Base-by-base conservation (phyloP, 2,888 invertebrate species). In the Carcina quercana region DNA sequence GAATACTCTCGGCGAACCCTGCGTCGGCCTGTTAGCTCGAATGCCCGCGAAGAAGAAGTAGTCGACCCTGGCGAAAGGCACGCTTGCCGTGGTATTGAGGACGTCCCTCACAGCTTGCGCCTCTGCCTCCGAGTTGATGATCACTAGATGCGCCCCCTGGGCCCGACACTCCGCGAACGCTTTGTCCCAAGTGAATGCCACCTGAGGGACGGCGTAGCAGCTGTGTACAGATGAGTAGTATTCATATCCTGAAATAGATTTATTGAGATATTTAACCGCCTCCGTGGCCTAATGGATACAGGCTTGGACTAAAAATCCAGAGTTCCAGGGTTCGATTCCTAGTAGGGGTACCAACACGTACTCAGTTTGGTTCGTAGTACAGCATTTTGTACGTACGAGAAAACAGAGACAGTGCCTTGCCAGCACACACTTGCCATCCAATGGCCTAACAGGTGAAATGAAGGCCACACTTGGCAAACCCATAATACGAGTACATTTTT, bases 31-130 rank as follows among this genome's bases (percentile, higher is more conserved):
- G 1, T 47, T 34, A 0, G 78, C 71, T 41, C 74, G 54, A 27
- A 64, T 54, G 1, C 78, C 78, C 2, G 62, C 73, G 10, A 42
- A 62, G 49, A 58, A 68, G 44, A 65, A 75, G 50, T 54, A 71
- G 1, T 35, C 19, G 0, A 43, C 22, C 0, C 8, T 25, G 0
- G 62, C 35, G 0, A 37, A 48, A 0, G 0, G 0, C 0, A 57
- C 32, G 0, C 2, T 20, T 0, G 37, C 47, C 2, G 34, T 45
- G 0, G 47, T 38, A 1, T 42, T 45, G 1, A 63, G 55, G 1
- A 74, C 10, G 10, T 56, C 43, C 17, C 47, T 40, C 1, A 76
- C 44, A 1, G 47, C 50, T 0, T 49, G 45, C 3, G 50, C 51
- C 39, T 78, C 78, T 0, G 50, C 40, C 12, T 56, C 47, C 0